Percentiles rank a stretch among this genome's conserved stretches.
phyloP scores from a whole-genome alignment of 2,888 invertebrate genomes.

The Boloria selene region DNA sequence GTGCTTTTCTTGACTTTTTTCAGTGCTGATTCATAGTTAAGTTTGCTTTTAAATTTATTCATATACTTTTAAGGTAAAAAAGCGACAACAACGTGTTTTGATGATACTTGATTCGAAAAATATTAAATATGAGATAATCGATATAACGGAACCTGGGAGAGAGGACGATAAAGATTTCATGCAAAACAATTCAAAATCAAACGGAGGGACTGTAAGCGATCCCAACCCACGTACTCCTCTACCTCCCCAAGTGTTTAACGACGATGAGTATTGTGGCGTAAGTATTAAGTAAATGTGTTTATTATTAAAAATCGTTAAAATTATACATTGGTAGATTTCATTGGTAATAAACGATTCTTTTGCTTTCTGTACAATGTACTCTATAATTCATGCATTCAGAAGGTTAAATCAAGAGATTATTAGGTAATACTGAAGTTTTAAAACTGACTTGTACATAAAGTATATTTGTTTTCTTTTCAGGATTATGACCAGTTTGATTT shows the following conservation, averaged over 20 bases:
- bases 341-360: too few relatives aligned
- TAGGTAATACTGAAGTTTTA: too few relatives aligned
- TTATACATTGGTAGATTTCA: too few relatives aligned
- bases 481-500: constrained; percentile 96
- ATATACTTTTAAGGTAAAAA: constrained; percentile 90
- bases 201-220: constrained; percentile 88
- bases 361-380: too few relatives aligned
- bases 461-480: constrained; percentile 70
- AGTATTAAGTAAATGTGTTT: constrained; percentile 52
- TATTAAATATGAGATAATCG: constrained; percentile 94
- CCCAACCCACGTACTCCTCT: constrained; percentile 89
- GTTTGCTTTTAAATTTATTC: constrained; percentile 32
- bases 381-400: too few relatives aligned
- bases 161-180: constrained; percentile 95
- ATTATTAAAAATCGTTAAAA: background rate
- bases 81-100: constrained; percentile 95
- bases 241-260: constrained; percentile 97
- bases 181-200: constrained; percentile 92
- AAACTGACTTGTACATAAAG: too few relatives aligned
- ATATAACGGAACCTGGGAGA: constrained; percentile 96
- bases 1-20: constrained; percentile 62
- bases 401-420: too few relatives aligned
- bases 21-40: constrained; percentile 65
- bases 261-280: constrained; percentile 96
- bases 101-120: constrained; percentile 96